Evolutionary conservation across 2,888 invertebrate genomes (phyloP), one percentile per base, ranked within the genome.

Genomic region (Agriotes lineatus): DNA sequence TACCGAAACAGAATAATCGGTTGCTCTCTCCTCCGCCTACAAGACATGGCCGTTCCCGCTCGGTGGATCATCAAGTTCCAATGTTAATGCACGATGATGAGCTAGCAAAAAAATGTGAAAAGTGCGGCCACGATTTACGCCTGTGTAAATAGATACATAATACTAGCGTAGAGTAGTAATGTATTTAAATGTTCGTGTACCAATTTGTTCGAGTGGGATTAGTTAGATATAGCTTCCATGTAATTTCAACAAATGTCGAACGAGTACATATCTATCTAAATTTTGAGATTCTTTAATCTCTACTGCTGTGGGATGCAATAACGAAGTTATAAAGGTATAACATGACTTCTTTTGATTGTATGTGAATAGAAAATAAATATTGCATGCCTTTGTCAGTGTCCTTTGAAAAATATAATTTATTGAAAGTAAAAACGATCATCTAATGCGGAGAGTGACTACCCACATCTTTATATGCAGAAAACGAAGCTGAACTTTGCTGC

Each of bases 11-110:
- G 3, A 33, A 54, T 35, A 50, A 52, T 37, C 14, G 30, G 30
- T 25, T 66, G 16, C 33, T 67, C 6, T 37, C 18, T 7, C 50
- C 52, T n/a, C 44, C 64, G 10, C 60, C 66, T 70, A 80, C 85
- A 10, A 84, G 86, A 67, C 87, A 87, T 72, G 83, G 82, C 71
- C 81, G 89, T 35, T 89, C 89, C 0, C 87, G 86, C 80, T 89
- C 89, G 0, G 86, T 89, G 1, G 89, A 88, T 70, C 86, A 87
- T 0, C 73, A 52, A 5, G 57, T 48, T 22, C 45, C 62, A 10
- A 48, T 69, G 14, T 12, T 67, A 61, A 71, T 67, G 48, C 67
- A 67, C 58, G 74, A 73, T 39, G 65, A 58, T 33, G 69, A 12
- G 69, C 70, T 4, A 56, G n/a, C n/a, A n/a, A 75, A 59, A 74